Evolutionary conservation across 2,113 vertebrate species (phyloP), one percentile per base, ranked within the genome.

Genomic region (Scortum barcoo): DNA sequence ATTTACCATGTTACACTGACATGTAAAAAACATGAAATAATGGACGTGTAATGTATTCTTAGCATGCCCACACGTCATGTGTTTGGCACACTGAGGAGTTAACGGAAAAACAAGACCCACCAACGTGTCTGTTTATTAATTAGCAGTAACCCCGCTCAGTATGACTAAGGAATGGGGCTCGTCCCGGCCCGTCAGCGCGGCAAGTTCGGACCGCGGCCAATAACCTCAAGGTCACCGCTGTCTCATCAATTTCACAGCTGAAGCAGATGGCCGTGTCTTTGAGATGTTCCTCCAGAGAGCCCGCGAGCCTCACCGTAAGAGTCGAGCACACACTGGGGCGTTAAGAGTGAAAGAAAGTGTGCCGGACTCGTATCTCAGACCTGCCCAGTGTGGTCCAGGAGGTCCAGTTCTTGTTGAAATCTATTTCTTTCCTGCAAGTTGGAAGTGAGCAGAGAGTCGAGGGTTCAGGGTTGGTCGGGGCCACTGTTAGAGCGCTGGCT

Each of bases 391-490:
- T 28, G 24, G 60, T 83, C 57, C 61, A 36, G 58, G 33, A 85
- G 72, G 65, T 76, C 90, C 78, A 68, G 9, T 24, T 74, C 82
- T 91, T 72, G 84, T 91, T 88, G 90, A 89, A 90, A 84, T 90
- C 76, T 62, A 79, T 90, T 89, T 78, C 80, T 75, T 66, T 69
- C 46, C 69, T 58, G 71, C 0, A 11, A 72, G 77, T 54, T 36
- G 68, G 36, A 84, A 72, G 68, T 63, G 80, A 74, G 79, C 69
- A 24, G 40, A 17, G 66, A 77, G 83, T 76, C 24, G 42, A n/a
- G 63, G 76, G 83, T 69, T 80, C 69, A 57, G 80, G 72, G 76
- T 68, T 83, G 2, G 3, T 65, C 1, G 13, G 13, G 86, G 68
- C 67, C 81, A 46, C 77, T 20, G 42, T 19, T 66, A 42, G 62